Percentiles rank a stretch among this genome's conserved stretches.
Evolutionary conservation across 2,797 vertebrate genomes (phyloP).

Genomic region (Propithecus deckenii): DNA sequence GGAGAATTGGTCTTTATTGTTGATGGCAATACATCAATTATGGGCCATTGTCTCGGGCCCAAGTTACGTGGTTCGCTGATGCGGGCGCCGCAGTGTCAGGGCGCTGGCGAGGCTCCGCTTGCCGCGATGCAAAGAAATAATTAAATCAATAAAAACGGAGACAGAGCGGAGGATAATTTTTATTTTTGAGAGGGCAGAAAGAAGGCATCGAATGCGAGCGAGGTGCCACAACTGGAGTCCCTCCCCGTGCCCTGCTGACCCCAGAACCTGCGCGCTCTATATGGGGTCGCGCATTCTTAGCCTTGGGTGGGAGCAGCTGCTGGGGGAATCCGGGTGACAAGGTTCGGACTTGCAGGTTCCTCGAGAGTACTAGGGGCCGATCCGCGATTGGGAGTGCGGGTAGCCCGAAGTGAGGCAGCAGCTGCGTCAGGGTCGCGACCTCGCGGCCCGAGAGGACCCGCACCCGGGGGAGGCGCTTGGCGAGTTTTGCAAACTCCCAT

Average conservation of each 20-base stretch:
- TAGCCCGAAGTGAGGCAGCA: conserved; percentile 25
- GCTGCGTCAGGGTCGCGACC: conserved; percentile 91
- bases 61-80: conserved; percentile 81
- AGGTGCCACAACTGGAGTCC: neutral
- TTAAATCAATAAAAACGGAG: conserved; percentile 53
- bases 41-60: conserved; percentile 81
- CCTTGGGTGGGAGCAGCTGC: neutral
- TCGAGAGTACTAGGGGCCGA: neutral
- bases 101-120: neutral
- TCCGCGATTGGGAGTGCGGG: neutral
- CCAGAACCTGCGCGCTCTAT: neutral
- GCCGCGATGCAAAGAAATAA: conserved; percentile 46
- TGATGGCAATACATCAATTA: conserved; percentile 85
- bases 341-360: neutral
- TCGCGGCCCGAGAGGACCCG: conserved; percentile 90
- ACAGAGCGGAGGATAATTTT: neutral
- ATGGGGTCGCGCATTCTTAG: neutral
- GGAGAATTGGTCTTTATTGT: conserved; percentile 84
- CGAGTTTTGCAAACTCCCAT: neutral
- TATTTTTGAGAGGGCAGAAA: neutral
- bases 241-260: neutral
- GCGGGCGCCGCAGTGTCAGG: conserved; percentile 63
- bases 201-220: neutral
- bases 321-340: neutral
- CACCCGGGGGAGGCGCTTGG: conserved; percentile 86